Evolutionary conservation across 2,797 vertebrate genomes (phyloP).

Genomic region (Tinamus major): DNA sequence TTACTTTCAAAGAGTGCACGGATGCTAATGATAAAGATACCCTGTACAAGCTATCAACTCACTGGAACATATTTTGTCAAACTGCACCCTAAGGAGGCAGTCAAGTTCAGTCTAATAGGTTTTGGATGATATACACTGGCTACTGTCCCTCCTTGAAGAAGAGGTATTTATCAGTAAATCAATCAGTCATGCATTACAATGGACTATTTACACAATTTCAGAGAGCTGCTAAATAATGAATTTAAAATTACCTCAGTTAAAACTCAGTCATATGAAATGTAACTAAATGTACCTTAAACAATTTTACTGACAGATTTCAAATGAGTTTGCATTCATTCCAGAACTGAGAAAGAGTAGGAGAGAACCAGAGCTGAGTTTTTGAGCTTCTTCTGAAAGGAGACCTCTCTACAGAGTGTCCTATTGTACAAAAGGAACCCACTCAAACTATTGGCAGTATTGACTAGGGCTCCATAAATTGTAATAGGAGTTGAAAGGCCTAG

Average conservation of each 20-base stretch:
- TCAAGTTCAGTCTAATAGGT: constrained; percentile 26
- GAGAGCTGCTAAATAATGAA: constrained; percentile 34
- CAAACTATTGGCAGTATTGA: neutral
- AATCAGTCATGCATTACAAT: constrained; percentile 37
- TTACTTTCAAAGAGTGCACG: constrained; percentile 25
- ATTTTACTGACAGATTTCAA: constrained; percentile 39
- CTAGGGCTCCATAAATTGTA: neutral
- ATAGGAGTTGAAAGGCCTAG: neutral
- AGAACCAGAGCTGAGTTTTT: fast-evolving
- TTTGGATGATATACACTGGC: neutral
- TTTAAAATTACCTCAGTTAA: constrained; percentile 34
- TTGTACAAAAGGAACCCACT: neutral
- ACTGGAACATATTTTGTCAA: constrained; percentile 41
- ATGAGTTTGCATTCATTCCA: constrained; percentile 5
- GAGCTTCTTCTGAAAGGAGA: neutral
- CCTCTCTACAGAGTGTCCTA: neutral
- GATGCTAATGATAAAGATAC: constrained; percentile 1
- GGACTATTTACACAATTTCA: constrained; percentile 34
- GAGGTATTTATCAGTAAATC: constrained; percentile 31
- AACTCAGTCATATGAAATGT: constrained; percentile 18
- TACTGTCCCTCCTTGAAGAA: constrained; percentile 34
- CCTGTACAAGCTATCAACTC: constrained; percentile 17
- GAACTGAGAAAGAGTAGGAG: neutral
- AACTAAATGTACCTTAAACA: constrained; percentile 40
- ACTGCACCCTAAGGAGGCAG: constrained; percentile 15